A percentile compares a stretch with the other conserved stretches of the same genome.
Conservation (phyloP, 2,888 invertebrate genomes). For the Apamea crenata region DNA sequence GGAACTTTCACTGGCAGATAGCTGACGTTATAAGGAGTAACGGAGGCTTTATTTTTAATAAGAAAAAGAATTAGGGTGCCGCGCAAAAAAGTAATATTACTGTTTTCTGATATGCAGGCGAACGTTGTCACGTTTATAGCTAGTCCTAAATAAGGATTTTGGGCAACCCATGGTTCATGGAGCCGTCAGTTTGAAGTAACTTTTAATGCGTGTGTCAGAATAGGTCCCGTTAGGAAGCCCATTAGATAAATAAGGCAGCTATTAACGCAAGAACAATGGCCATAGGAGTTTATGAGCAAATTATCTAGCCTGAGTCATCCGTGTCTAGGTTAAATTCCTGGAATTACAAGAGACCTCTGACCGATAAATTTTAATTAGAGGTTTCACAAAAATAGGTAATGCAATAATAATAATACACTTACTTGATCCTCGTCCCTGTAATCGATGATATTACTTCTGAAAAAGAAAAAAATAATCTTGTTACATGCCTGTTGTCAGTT, state of each 20-base stretch:
- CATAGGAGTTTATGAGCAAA: constrained; percentile 31
- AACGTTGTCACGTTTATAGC: no score
- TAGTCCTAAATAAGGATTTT: constrained; percentile 1
- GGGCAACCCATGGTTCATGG: constrained; percentile 26
- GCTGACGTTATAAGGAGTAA: no score
- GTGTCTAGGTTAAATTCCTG: constrained; percentile 36
- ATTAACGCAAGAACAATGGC: constrained; percentile 52
- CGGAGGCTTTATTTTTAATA: no score
- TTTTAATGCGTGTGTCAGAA: constrained; percentile 12
- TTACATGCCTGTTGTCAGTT: not conserved
- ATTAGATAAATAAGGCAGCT: constrained; percentile 46
- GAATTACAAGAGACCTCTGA: constrained; percentile 2
- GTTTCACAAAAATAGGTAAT: not conserved
- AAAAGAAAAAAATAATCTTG: constrained; percentile 65
- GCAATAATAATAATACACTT: constrained; percentile 63
- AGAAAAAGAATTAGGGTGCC: no score
- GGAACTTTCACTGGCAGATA: no score
- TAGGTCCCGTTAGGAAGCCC: constrained; percentile 35
- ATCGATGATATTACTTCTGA: constrained; percentile 87
- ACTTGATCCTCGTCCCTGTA: constrained; percentile 85
- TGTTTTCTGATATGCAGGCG: no score
- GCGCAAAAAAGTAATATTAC: no score
- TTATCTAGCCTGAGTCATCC: constrained; percentile 40
- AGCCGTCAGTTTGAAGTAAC: constrained; percentile 4
- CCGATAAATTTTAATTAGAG: not conserved